Percentiles rank a stretch among this genome's conserved stretches.
These are phyloP conservation scores for Conchocele bisecta DNA, from an alignment of 2,888 invertebrate genomes.

Conservation along the genomic window DNA sequence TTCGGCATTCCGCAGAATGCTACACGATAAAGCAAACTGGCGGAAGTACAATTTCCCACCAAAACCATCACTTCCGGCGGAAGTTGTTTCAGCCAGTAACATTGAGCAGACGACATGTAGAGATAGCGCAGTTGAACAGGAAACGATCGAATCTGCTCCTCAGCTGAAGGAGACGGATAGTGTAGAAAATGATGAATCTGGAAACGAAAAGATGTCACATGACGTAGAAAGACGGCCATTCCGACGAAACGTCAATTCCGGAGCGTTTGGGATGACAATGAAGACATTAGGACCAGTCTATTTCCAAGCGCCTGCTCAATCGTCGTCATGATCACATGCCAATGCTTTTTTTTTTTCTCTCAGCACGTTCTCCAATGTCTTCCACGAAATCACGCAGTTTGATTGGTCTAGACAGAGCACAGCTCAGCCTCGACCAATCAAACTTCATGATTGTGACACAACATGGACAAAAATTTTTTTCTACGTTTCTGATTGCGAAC, in stretches of 20 bases:
- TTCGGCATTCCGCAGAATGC: conserved; percentile 55
- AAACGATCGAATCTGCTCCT: neutral
- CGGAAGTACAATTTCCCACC: conserved; percentile 45
- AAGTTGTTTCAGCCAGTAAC: neutral
- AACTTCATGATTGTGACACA: too few species aligned
- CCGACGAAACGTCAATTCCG: too few species aligned
- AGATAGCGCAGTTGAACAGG: neutral
- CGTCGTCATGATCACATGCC: too few species aligned
- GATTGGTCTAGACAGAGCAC: too few species aligned
- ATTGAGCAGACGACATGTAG: neutral
- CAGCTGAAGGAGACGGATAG: neutral
- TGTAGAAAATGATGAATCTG: neutral
- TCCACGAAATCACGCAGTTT: too few species aligned
- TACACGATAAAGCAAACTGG: conserved; percentile 55
- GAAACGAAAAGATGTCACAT: neutral
- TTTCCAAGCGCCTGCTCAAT: conserved; percentile 45
- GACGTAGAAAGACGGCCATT: conserved; percentile 1
- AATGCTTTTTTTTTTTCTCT: too few species aligned
- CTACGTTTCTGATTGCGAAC: too few species aligned
- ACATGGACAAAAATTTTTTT: too few species aligned
- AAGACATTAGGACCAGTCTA: conserved; percentile 54
- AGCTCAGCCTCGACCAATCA: too few species aligned
- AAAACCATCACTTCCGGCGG: neutral
- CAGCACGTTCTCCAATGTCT: too few species aligned
- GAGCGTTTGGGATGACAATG: conserved; percentile 52